A percentile compares a stretch with the other conserved stretches of the same genome.
Conservation (phyloP, 2,113 vertebrate species). For the Theristicus caerulescens region DNA sequence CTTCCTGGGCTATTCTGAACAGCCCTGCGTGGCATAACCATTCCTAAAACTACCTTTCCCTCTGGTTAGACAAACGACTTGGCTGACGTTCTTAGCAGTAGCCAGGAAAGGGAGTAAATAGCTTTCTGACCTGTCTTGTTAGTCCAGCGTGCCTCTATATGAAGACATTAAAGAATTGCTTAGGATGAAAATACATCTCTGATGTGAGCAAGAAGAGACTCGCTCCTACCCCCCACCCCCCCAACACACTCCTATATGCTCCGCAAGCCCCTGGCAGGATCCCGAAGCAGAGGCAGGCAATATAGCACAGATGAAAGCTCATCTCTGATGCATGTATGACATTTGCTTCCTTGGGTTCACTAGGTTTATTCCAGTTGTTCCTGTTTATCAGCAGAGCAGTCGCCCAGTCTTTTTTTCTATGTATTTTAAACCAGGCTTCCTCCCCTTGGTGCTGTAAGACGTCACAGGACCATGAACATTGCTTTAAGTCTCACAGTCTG, state of each 20-base stretch:
- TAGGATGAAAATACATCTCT: neutral
- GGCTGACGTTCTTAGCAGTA: neutral
- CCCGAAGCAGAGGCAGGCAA: neutral
- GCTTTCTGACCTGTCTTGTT: neutral
- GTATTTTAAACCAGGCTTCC: neutral
- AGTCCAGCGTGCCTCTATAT: neutral
- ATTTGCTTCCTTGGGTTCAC: neutral
- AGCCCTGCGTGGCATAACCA: neutral
- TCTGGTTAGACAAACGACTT: neutral
- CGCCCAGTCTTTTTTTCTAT: neutral
- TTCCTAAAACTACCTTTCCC: neutral
- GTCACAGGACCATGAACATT: rapidly evolving
- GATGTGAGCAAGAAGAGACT: neutral
- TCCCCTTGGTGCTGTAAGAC: neutral
- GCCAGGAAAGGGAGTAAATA: neutral
- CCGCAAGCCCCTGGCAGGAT: neutral
- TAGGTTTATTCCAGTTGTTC: neutral
- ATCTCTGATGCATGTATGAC: neutral
- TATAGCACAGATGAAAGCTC: rapidly evolving
- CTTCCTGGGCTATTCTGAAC: neutral
- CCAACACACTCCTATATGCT: rapidly evolving
- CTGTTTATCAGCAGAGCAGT: neutral
- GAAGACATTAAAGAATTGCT: neutral
- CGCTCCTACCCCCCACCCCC: rapidly evolving
- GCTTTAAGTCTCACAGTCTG: neutral